Base-by-base conservation (phyloP, 2,113 vertebrate species). In the Chaenocephalus aceratus region DNA sequence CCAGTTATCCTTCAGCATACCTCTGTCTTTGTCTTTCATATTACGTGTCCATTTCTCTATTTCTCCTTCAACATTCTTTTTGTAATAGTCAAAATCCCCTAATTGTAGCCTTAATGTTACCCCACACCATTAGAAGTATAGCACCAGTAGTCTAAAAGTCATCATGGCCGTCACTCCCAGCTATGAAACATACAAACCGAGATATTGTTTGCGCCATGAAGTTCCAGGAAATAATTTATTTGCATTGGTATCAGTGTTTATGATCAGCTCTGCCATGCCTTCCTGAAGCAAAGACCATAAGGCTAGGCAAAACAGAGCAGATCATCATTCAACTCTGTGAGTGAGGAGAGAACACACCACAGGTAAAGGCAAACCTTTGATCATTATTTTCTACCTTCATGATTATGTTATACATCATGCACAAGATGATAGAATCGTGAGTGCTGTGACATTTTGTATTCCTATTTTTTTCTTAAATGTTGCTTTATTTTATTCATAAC, bases 241-340 rank as follows among this genome's bases (percentile, higher is more conserved):
- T 94, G 89, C 90, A 93, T 94, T 15, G 10, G 5, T 90, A 90
- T 93, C 89, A 64, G 59, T 82, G 59, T 78, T 73, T 79, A 65
- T 13, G 10, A 80, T 88, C 84, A 54, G 69, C 23, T 71, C 10
- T 18, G 11, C 21, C 2, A 0, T 36, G 8, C 34, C 51, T 69
- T 52, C 23, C 44, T 4, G 18, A 41, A 45, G 68, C 51, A 69
- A 63, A 79, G 16, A 71, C 23, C 23, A 48, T 53, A 54, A 46
- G 52, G 11, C 46, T 57, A 88, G 59, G 75, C 82, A 86, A 88
- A 91, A 79, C 51, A 84, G 75, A 76, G 54, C 52, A 46, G 61
- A 2, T 59, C 75, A 71, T 26, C 18, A 77, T 44, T 78, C 56
- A 26, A 2, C 52, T 45, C 34, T 61, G 59, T 23, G 54, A 36